Base-by-base conservation (phyloP, 2,888 invertebrate genomes). In the Synanthedon andrenaeformis region DNA sequence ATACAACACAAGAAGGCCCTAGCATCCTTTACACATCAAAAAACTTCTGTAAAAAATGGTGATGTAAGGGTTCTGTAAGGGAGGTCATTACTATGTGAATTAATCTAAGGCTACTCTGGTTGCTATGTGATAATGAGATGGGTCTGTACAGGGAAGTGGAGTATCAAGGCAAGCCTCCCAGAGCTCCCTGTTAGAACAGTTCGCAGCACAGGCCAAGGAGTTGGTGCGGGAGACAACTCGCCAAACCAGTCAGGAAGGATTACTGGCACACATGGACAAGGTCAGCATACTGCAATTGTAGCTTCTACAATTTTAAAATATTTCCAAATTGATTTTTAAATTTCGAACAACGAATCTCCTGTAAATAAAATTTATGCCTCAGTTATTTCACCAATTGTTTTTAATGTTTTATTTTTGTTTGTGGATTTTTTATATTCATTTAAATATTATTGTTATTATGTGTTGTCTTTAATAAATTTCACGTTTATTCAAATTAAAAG, bases 211-310 rank as follows among this genome's bases (percentile, higher is more conserved):
- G 70, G 96, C 96, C 11, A 96, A 96, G 75, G 96, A 96, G 65
- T 80, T 96, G 55, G 96, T 96, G 1, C 89, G 93, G 51, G 96
- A 96, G 73, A 95, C 96, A 0, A 95, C 95, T 0, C 88, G 96
- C 2, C 96, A 96, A 74, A 94, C 94, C 74, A 96, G 96, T 66
- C 96, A 96, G 74, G 96, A 96, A 74, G 96, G 96, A 28, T 71
- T 96, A 4, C 83, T 96, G 8, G 95, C 96, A 2, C 96, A 96
- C 59, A 94, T 96, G 90, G 96, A 96, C 69, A 96, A 96, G 92
- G 95, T 96, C 82, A 58, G 35, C 6, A 35, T 35, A 35, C 28
- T 28, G 1, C 28, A 28, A 8, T 28, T 28, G 6, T 6, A 4
- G 6, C 3, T 1, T n/a, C 4, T 8, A n/a, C 6, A 42, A 5